Conservation (phyloP, 1,140 invertebrate genomes). For the Drosophila rufa region DNA sequence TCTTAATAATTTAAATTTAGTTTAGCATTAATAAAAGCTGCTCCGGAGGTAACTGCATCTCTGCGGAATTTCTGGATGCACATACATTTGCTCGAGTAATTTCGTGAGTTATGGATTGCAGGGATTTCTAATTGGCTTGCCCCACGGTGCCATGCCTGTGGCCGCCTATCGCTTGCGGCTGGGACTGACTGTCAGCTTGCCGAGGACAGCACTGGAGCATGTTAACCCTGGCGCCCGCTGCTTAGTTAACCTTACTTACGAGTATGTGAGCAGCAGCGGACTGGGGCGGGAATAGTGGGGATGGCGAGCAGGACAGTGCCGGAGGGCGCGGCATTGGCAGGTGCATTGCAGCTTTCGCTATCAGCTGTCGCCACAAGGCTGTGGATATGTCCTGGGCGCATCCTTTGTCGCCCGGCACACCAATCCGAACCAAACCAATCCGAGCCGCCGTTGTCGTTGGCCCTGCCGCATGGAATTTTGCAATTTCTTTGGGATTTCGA, state of each 20-base stretch:
- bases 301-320: not conserved
- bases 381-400: constrained; percentile 42
- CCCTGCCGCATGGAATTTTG: constrained; percentile 79
- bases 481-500: constrained; percentile 83
- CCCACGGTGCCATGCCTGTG: constrained; percentile 18
- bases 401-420: constrained; percentile 45
- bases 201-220: constrained; percentile 18
- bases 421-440: constrained; percentile 25
- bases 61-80: too few relatives aligned
- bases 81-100: too few relatives aligned
- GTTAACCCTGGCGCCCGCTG: constrained; percentile 66
- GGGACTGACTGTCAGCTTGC: constrained; percentile 21
- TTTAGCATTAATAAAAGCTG: too few relatives aligned
- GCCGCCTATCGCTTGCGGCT: constrained; percentile 7
- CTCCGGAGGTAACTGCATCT: too few relatives aligned
- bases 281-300: constrained; percentile 10
- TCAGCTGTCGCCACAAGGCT: constrained; percentile 54
- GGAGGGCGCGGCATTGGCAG: constrained; percentile 22
- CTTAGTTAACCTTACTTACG: constrained; percentile 71
- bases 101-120: too few relatives aligned
- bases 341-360: constrained; percentile 55
- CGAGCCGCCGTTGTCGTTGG: constrained; percentile 40
- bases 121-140: not conserved
- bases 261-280: constrained; percentile 47
- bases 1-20: too few relatives aligned